Evolutionary conservation across 2,888 invertebrate species (phyloP), one percentile per base, ranked within the genome.

Genomic region (Nomada ruficornis): DNA sequence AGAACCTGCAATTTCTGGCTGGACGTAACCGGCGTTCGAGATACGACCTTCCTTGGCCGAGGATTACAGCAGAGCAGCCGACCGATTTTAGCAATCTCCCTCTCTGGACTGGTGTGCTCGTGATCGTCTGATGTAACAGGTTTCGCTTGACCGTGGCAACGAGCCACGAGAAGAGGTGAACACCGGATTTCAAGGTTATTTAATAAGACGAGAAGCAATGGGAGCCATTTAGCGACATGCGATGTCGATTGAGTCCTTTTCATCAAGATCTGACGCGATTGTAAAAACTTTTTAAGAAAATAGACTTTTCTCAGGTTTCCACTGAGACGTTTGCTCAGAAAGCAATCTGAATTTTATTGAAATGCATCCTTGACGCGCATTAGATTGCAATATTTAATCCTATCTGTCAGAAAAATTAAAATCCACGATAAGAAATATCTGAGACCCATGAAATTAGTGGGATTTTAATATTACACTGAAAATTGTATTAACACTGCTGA

Each of bases 41-140:
- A 50, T 71, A 62, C 70, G 83, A 75, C 83, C 83, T 77, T 77
- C 69, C 77, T 64, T 59, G 78, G 72, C 73, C 68, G 67, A 67
- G 72, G 83, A 82, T 83, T 83, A 83, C 77, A 62, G 72, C 82
- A 82, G 76, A 81, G 23, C 63, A 36, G 60, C 42, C 65, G 70
- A 71, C 77, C 77, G 83, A 82, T 81, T 83, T 82, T 74, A 82
- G 59, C 83, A 67, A 68, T 71, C 63, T 55, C 50, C 23, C 23
- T 65, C 73, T 59, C 18, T 59, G 63, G 68, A 50, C 70, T 44
- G 50, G 67, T 52, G 50, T 62, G 65, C 55, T 62, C 80, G 80
- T 80, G 80, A 80, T 68, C 71, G 71, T 80, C 80, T 80, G 80
- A 80, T 80, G 80, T 80, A 80, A 80, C 80, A 80, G 80, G 80